Base-by-base conservation (phyloP, 2,113 vertebrate genomes). In the Mandrillus leucophaeus region DNA sequence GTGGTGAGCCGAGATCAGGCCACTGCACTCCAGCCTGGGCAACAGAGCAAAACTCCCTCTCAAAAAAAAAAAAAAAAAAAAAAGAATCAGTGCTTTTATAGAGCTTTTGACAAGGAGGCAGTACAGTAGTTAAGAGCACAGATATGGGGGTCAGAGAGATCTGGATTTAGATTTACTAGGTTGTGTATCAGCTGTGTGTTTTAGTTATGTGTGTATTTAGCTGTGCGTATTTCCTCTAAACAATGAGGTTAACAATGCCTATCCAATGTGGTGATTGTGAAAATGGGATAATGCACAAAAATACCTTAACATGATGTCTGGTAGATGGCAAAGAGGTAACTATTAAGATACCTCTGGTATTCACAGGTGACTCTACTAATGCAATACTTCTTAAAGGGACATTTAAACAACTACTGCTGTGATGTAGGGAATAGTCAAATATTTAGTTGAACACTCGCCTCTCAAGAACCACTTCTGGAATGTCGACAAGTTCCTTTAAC, bases 71-170 rank as follows among this genome's bases (percentile, higher is more conserved):
- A 55, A 55, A 18, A 52, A 18, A 55, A 55, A 55, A 18, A 55
- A 55, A 55, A 75, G 76, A 90, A 68, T 1, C 32, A 87, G 70
- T 30, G 76, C 43, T 85, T 92, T 90, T 57, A 25, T 14, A 61
- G 43, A 45, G 16, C 32, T 89, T 81, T 27, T 45, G 40, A 92
- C 48, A 81, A 52, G 66, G n/a, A 90, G 76, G 73, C 45, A 66
- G 38, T 10, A 8, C 25, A 38, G 13, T 1, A 48, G 32, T 12
- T 66, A 48, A 76, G 17, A 57, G 38, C 18, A 22, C 7, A 23
- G 55, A 27, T 48, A 10, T 18, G 25, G 38, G 30, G 22, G 9
- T 22, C 57, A 6, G 72, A 48, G 25, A 6, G 6, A 43, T 6
- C 30, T 52, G 17, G 64, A 59, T 32, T 59, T 35, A 32, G 38